Percentiles rank a stretch among this genome's conserved stretches.
Evolutionary conservation across 2,113 vertebrate species (phyloP).

Genomic region (Apus apus): DNA sequence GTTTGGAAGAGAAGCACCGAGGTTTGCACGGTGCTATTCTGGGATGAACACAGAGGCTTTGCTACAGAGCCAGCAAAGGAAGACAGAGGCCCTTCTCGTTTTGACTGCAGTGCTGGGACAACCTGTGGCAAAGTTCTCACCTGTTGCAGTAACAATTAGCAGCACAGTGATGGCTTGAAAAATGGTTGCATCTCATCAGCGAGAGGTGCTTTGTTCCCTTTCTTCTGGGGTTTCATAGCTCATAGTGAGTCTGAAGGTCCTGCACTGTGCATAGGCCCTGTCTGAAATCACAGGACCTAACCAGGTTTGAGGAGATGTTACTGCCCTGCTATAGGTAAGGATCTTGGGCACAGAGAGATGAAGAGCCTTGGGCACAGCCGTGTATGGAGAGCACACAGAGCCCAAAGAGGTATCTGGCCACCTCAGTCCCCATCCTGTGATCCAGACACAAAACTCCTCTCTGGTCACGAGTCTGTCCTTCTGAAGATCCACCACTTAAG

Average conservation of each 20-base stretch:
- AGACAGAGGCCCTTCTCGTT: background rate
- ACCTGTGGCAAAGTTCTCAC: background rate
- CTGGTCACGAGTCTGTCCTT: background rate
- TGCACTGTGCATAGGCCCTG: background rate
- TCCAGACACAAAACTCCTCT: background rate
- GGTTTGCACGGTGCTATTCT: conserved; percentile 16
- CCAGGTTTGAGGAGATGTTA: background rate
- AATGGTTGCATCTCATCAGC: background rate
- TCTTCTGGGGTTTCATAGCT: background rate
- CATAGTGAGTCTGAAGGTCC: background rate
- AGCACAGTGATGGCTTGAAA: background rate
- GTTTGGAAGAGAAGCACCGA: conserved; percentile 37
- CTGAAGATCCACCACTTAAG: background rate
- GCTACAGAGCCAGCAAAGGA: background rate
- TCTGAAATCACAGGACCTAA: background rate
- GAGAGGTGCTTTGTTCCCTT: background rate
- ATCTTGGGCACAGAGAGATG: background rate
- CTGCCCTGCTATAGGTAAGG: rapidly evolving
- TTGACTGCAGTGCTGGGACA: background rate
- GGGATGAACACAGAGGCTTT: background rate
- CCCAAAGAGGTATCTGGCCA: background rate
- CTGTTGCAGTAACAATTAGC: background rate
- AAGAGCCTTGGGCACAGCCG: background rate
- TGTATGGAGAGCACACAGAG: background rate
- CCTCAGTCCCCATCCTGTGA: background rate